Conservation (phyloP, 2,888 invertebrate species). For the Sphaeridia pumilis region DNA sequence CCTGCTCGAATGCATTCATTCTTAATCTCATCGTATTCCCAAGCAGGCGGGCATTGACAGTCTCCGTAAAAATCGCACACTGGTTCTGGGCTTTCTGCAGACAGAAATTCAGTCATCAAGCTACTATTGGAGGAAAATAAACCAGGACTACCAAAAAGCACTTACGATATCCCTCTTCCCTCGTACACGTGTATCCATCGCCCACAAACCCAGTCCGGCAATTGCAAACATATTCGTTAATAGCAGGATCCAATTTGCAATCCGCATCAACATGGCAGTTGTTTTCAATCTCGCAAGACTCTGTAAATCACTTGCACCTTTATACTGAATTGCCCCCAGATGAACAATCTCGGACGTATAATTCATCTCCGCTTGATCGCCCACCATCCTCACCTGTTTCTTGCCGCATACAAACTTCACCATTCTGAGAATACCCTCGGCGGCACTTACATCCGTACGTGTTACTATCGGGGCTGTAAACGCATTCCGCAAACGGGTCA, state of each 20-base stretch:
- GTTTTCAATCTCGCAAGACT: conserved; percentile 55
- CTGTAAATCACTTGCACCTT: conserved; percentile 7
- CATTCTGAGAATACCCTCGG: conserved; percentile 70
- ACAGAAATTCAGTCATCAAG: too few species aligned
- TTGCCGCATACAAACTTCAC: conserved; percentile 52
- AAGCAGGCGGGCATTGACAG: conserved; percentile 51
- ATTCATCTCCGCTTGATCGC: not conserved
- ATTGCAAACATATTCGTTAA: conserved; percentile 42
- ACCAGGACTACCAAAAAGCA: not conserved
- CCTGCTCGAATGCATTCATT: conserved; percentile 34
- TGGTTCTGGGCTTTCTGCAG: not conserved
- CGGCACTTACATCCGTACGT: conserved; percentile 61
- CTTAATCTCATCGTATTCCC: conserved; percentile 41
- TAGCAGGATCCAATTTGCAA: conserved; percentile 43
- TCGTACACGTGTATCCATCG: conserved; percentile 42
- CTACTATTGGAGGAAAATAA: too few species aligned
- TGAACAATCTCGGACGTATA: too few species aligned
- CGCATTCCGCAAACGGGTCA: conserved; percentile 61
- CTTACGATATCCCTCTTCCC: not conserved
- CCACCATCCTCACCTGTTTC: conserved; percentile 1
- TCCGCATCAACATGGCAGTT: conserved; percentile 72
- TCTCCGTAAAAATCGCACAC: conserved; percentile 8
- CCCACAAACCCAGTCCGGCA: conserved; percentile 48
- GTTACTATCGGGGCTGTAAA: conserved; percentile 48
- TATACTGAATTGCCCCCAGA: too few species aligned